These are phyloP conservation scores for Stichopus chloronotus DNA, from an alignment of 35 echinoderm and acorn worm species.

Conservation along the genomic window DNA sequence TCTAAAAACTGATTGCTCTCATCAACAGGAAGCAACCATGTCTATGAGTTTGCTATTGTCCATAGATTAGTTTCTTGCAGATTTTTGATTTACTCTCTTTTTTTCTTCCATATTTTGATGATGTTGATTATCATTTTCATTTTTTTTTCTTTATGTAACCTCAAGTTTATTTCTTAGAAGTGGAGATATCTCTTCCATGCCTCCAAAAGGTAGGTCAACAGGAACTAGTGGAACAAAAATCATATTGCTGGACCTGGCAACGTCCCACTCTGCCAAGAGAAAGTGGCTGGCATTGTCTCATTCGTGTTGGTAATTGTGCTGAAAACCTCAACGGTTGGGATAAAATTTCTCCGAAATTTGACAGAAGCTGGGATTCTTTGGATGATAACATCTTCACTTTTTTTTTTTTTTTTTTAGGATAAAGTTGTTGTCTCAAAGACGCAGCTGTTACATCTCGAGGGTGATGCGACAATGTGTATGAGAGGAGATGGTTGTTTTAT, in stretches of 20 bases:
- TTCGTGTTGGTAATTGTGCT: background rate
- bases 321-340: slow-evolving; percentile 41
- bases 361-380: slow-evolving; percentile 3
- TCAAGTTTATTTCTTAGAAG: slow-evolving; percentile 26
- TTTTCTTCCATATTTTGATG: background rate
- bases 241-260: too few relatives aligned
- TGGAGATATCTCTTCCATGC: slow-evolving; percentile 35
- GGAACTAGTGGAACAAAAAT: background rate
- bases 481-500: slow-evolving; percentile 9
- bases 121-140: background rate
- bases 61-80: background rate
- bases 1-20: background rate
- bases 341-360: slow-evolving; percentile 29
- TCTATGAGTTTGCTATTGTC: background rate
- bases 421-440: background rate
- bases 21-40: background rate
- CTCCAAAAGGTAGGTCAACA: slow-evolving; percentile 27
- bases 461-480: slow-evolving; percentile 34
- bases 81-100: background rate
- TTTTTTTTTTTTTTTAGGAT: background rate
- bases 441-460: slow-evolving; percentile 39
- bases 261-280: background rate
- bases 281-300: slow-evolving; percentile 54
- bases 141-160: background rate
- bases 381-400: background rate